Evolutionary conservation across 37 sponge, comb jelly and placozoan species (phyloP).

Genomic region (Petrosia ficiformis): DNA sequence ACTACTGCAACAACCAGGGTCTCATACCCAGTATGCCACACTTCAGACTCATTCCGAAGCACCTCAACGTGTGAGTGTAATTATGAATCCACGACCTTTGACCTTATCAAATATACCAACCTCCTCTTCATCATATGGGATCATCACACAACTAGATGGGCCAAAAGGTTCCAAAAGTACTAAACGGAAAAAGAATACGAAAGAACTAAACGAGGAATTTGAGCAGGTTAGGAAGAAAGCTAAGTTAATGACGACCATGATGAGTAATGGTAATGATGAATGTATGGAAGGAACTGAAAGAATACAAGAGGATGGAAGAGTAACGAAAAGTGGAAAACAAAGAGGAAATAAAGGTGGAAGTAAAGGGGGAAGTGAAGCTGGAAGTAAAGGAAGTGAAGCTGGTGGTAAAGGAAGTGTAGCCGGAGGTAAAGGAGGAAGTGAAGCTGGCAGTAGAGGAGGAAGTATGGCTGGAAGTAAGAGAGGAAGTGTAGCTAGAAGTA

Average conservation of each 20-base stretch:
- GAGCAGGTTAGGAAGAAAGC: conserved; percentile 8
- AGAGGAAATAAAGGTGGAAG: neutral
- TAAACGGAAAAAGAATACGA: neutral
- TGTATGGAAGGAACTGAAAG: too few relatives aligned
- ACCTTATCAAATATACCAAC: neutral
- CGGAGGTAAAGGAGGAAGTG: too few relatives aligned
- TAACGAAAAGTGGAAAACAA: neutral
- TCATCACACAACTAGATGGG: conserved; percentile 53
- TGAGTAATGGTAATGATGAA: too few relatives aligned
- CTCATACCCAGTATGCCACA: neutral
- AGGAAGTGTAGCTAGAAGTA: too few relatives aligned
- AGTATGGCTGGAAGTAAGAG: neutral
- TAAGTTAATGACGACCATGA: neutral
- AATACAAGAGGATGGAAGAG: neutral
- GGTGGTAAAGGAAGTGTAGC: neutral
- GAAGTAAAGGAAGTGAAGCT: neutral
- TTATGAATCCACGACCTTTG: conserved; percentile 20
- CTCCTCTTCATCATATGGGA: conserved; percentile 9
- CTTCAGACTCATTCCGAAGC: neutral
- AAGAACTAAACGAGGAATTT: conserved; percentile 13
- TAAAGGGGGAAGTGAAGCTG: neutral
- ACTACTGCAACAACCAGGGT: neutral
- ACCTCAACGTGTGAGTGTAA: conserved; percentile 55
- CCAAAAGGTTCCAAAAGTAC: conserved; percentile 2
- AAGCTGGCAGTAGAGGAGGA: neutral